A percentile compares a stretch with the other conserved stretches of the same genome.
These are phyloP conservation scores for Dryoscopus gambensis DNA, from an alignment of 2,113 vertebrate genomes.

Conservation along the genomic window DNA sequence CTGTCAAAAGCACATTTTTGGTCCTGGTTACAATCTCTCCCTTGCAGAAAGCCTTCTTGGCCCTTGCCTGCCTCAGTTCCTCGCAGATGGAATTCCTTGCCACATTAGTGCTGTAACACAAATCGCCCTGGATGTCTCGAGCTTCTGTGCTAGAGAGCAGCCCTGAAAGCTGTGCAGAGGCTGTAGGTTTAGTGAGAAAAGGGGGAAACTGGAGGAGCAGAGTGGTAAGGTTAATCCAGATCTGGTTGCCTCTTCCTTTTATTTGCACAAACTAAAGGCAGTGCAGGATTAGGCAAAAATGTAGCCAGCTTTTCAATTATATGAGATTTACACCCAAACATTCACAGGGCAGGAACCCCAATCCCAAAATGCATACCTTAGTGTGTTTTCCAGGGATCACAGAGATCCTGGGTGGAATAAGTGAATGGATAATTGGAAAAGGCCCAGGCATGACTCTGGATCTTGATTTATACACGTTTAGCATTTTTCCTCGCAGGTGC, in stretches of 20 bases:
- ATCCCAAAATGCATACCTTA: neutral
- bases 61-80: neutral
- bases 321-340: neutral
- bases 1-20: neutral
- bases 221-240: rapidly evolving
- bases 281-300: neutral
- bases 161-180: neutral
- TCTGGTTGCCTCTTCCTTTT: neutral
- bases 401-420: neutral
- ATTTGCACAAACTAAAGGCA: neutral
- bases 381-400: neutral
- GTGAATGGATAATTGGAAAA: neutral
- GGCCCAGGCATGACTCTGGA: neutral
- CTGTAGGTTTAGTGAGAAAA: neutral
- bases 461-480: neutral
- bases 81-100: neutral
- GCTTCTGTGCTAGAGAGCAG: too few species aligned
- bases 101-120: neutral
- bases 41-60: neutral
- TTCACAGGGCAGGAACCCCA: neutral
- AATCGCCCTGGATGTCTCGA: neutral
- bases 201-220: neutral
- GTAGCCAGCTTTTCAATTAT: neutral
- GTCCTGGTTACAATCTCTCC: neutral
- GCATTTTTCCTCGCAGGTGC: neutral